Conservation (phyloP, 1,140 invertebrate genomes). For the Parapsyche elsis region DNA sequence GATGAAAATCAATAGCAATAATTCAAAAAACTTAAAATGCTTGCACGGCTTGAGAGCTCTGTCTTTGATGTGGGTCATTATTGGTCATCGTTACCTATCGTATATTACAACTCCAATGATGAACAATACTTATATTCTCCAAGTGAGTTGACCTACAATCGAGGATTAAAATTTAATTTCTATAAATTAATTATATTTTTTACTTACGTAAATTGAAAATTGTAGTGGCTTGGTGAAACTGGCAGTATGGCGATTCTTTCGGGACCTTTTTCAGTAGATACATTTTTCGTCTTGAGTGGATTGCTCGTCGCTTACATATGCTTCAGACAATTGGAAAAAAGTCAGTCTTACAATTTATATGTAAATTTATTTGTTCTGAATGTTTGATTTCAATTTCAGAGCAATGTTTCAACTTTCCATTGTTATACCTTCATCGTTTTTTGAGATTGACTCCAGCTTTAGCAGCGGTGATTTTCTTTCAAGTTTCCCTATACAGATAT, state of each 20-base stretch:
- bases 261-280: conserved; percentile 67
- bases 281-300: conserved; percentile 71
- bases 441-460: conserved; percentile 72
- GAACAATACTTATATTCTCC: conserved; percentile 58
- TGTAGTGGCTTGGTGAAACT: conserved; percentile 59
- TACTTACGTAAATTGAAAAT: conserved; percentile 34
- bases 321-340: conserved; percentile 64
- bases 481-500: conserved; percentile 68
- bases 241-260: conserved; percentile 59
- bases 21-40: conserved; percentile 60
- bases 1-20: conserved; percentile 55
- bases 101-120: conserved; percentile 57
- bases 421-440: conserved; percentile 70
- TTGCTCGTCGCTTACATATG: conserved; percentile 69
- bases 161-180: background rate
- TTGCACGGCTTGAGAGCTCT: conserved; percentile 70
- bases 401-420: conserved; percentile 58
- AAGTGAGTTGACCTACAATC: conserved; percentile 41
- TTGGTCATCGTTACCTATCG: conserved; percentile 68
- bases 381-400: conserved; percentile 57
- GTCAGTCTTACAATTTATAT: conserved; percentile 58
- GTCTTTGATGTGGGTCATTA: conserved; percentile 76
- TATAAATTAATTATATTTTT: conserved; percentile 34
- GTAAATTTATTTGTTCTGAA: no score
- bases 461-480: conserved; percentile 68